Evolutionary conservation across 2,797 vertebrate species (phyloP).

Genomic region (Parauchenoglanis ngamensis): DNA sequence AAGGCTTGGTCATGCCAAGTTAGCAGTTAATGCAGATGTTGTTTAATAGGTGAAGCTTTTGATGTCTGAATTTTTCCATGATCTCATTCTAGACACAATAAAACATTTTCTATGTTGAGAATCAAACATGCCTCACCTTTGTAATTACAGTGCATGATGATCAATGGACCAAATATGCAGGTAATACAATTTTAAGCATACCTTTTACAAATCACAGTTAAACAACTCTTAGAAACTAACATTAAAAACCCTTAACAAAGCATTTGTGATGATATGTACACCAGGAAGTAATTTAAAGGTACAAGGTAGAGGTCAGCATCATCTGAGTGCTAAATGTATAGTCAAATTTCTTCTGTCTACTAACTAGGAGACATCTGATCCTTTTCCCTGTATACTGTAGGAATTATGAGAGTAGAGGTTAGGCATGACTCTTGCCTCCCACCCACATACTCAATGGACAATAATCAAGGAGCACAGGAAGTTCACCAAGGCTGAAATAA

Average conservation of each 20-base stretch:
- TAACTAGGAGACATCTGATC: conserved; percentile 39
- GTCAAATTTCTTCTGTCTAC: conserved; percentile 21
- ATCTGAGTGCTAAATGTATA: conserved; percentile 6
- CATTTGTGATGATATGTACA: neutral
- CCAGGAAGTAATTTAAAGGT: neutral
- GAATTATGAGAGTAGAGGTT: conserved; percentile 41
- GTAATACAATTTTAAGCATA: neutral
- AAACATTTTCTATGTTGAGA: conserved; percentile 48
- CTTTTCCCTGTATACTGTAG: conserved; percentile 24
- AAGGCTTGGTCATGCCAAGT: conserved; percentile 47
- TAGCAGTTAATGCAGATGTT: conserved; percentile 54
- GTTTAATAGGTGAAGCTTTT: conserved; percentile 58
- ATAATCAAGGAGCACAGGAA: conserved; percentile 54
- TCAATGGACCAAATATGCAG: neutral
- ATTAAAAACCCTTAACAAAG: neutral
- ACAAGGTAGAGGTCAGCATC: neutral
- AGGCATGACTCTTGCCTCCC: conserved; percentile 45
- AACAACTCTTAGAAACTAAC: neutral
- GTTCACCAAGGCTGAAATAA: conserved; percentile 59
- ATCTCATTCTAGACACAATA: conserved; percentile 58
- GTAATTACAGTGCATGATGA: conserved; percentile 24
- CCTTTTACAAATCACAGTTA: neutral
- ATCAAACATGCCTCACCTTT: conserved; percentile 32
- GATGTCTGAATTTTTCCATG: conserved; percentile 63
- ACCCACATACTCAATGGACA: conserved; percentile 51